Conservation (phyloP, 2,797 vertebrate genomes). For the Pipistrellus kuhlii region DNA sequence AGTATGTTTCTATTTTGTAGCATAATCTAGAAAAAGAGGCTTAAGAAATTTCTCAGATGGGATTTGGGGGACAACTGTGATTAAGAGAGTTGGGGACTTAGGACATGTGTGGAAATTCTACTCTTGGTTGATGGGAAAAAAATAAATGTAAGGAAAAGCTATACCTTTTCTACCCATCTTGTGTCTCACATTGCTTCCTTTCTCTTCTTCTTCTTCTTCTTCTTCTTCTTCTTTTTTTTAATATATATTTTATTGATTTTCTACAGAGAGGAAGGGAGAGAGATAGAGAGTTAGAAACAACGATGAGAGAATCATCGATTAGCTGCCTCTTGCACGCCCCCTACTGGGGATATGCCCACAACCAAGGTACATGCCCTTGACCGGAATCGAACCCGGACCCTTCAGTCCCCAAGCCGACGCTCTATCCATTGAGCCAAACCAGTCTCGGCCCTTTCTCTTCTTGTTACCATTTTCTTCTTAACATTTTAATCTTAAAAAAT, state of each 20-base stretch:
- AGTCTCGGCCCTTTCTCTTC: too few relatives aligned
- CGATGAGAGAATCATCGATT: too few relatives aligned
- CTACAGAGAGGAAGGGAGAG: too few relatives aligned
- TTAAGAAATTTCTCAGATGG: background rate
- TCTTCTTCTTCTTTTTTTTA: too few relatives aligned
- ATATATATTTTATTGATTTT: too few relatives aligned
- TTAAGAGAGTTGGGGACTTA: background rate
- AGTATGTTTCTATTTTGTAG: background rate
- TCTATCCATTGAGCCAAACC: too few relatives aligned
- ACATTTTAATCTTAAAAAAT: conserved; percentile 2
- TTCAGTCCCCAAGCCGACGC: too few relatives aligned
- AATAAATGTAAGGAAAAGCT: background rate
- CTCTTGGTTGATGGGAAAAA: background rate
- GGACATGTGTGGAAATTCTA: background rate
- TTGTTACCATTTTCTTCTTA: background rate
- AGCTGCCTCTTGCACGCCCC: too few relatives aligned
- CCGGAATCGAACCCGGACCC: too few relatives aligned
- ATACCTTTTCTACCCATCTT: background rate
- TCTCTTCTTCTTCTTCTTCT: background rate
- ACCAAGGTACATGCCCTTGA: too few relatives aligned
- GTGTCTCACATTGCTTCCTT: background rate
- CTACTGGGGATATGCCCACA: too few relatives aligned
- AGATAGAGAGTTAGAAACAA: too few relatives aligned
- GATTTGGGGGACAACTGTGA: background rate
- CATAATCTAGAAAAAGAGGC: background rate